Evolutionary conservation across 2,113 vertebrate species (phyloP).

Genomic region (Grallaria varia): DNA sequence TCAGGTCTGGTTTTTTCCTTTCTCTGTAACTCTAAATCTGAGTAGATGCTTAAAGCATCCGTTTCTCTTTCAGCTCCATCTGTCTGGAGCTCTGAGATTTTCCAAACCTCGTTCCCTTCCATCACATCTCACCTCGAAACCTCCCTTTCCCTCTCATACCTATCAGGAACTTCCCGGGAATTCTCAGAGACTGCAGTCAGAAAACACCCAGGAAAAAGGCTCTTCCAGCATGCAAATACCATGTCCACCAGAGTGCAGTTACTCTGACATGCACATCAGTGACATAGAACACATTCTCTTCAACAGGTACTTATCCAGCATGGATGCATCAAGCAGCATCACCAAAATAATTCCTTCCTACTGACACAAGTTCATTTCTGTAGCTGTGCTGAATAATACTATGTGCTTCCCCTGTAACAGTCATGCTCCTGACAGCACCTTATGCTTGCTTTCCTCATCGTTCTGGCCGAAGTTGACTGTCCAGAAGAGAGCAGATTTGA

Average conservation of each 20-base stretch:
- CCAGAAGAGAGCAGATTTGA: constrained; percentile 4
- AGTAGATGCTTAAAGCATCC: not conserved
- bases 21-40: not conserved
- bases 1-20: not conserved
- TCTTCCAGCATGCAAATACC: not conserved
- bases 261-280: not conserved
- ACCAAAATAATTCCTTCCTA: not conserved
- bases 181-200: not conserved
- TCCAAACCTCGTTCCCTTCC: not conserved
- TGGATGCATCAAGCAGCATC: not conserved
- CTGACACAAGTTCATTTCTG: not conserved
- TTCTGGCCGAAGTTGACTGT: not conserved
- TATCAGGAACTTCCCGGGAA: not conserved
- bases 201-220: not conserved
- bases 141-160: not conserved
- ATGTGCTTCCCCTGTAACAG: not conserved
- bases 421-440: not conserved
- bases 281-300: not conserved
- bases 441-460: not conserved
- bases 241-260: not conserved
- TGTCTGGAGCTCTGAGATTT: not conserved
- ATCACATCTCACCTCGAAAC: not conserved
- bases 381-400: not conserved
- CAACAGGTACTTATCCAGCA: not conserved
- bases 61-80: not conserved